Conservation (phyloP, 2,888 invertebrate genomes). For the Papilio gigon region DNA sequence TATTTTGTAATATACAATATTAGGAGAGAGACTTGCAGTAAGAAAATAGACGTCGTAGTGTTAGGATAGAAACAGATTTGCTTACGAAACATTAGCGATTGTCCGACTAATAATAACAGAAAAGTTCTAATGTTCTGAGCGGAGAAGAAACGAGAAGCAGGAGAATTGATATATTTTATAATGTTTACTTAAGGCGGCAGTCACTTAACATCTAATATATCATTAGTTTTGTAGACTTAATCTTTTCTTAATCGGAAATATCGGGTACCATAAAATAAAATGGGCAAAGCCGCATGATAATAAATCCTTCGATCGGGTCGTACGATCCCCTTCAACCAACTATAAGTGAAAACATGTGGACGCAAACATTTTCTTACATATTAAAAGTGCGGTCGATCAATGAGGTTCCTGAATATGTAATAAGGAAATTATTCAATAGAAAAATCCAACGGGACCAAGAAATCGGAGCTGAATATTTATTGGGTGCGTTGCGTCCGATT, state of each 20-base stretch:
- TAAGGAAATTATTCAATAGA: conserved; percentile 41
- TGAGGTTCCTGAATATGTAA: conserved; percentile 40
- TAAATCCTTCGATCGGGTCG: not conserved
- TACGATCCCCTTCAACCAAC: conserved; percentile 7
- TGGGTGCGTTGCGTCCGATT: conserved; percentile 40
- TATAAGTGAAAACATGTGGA: conserved; percentile 17
- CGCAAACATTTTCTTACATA: conserved; percentile 33
- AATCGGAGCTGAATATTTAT: conserved; percentile 42
- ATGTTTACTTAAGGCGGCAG: too few relatives aligned
- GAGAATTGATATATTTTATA: too few relatives aligned
- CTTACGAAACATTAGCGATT: too few relatives aligned
- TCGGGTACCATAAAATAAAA: not conserved
- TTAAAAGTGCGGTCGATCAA: conserved; percentile 39
- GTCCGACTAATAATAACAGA: too few relatives aligned
- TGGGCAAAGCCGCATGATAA: not conserved
- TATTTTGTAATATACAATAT: not conserved
- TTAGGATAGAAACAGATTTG: too few relatives aligned
- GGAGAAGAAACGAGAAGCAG: too few relatives aligned
- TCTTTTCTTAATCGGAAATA: not conserved
- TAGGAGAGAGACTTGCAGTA: not conserved
- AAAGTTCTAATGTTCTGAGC: too few relatives aligned
- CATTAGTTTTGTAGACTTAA: not conserved
- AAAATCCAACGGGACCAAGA: conserved; percentile 38
- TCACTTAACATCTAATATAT: not conserved
- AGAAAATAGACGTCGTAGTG: not conserved